phyloP scores from a whole-genome alignment of 1,140 invertebrate genomes.

The Drosophila elegans region DNA sequence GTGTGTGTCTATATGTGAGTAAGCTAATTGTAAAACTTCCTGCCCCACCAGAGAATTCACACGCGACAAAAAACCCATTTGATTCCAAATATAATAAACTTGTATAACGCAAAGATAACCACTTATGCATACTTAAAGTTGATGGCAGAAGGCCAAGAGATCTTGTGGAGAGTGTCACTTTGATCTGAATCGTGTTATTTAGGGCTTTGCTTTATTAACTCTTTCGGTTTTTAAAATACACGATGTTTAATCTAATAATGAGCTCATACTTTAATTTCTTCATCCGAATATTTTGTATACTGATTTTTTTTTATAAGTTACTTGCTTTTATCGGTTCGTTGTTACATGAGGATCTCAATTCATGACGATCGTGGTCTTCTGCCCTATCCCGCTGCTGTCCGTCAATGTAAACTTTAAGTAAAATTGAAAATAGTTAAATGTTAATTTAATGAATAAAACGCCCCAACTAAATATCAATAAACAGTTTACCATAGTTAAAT shows the following conservation, averaged over 20 bases:
- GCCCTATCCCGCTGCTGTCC: conserved; percentile 25
- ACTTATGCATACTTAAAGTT: not conserved
- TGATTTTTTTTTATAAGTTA: not conserved
- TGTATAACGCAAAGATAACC: conserved; percentile 3
- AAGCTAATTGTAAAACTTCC: conserved; percentile 65
- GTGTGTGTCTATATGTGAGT: conserved; percentile 53
- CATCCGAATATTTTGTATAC: not conserved
- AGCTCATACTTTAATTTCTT: not conserved
- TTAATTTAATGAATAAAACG: conserved; percentile 53
- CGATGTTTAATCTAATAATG: not conserved
- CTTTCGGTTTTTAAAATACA: not conserved
- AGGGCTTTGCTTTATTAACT: not conserved
- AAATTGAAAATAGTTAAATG: conserved; percentile 67
- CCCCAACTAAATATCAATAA: conserved; percentile 60
- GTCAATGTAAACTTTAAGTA: conserved; percentile 41
- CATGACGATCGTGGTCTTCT: conserved; percentile 14
- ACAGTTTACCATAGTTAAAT: conserved; percentile 69
- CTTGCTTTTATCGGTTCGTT: not conserved
- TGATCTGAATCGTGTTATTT: too few relatives aligned
- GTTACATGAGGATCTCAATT: conserved; percentile 14
- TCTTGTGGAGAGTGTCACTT: not conserved
- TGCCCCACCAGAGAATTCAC: conserved; percentile 71
- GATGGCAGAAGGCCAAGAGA: conserved; percentile 1
- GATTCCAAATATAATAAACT: conserved; percentile 55
- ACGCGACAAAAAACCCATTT: conserved; percentile 29